Base-by-base conservation (phyloP, 1,140 invertebrate species). In the Diploscapter pachys region DNA sequence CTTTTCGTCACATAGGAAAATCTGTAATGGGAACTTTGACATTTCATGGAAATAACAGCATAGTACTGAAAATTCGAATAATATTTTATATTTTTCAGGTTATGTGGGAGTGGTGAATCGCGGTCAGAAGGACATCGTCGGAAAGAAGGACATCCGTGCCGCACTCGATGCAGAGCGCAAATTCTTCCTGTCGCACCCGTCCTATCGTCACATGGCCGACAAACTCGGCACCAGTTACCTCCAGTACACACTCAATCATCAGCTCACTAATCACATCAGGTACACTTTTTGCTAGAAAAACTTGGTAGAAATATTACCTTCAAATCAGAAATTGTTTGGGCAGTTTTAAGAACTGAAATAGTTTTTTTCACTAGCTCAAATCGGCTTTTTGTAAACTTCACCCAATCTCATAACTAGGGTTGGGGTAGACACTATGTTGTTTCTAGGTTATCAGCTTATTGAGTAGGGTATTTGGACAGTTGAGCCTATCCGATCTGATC, bases 21-120 rank as follows among this genome's bases (percentile, higher is more conserved):
- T 31, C 31, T 31, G 31, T 31, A 31, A 31, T 31, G 31, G 31
- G 31, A 31, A 31, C 31, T 31, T 31, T 31, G 31, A 31, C 1
- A 31, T 31, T 31, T 31, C 31, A 31, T 1, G 31, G 31, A 1
- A 1, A 31, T 31, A 31, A 1, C 31, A 31, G 0, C 31, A 31
- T 31, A 31, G 1, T 31, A 31, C 31, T 31, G 31, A 31, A 31
- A 31, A 31, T 1, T 31, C 31, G 31, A 31, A 31, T 31, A 31
- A 31, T 31, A 31, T 0, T 31, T 31, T 31, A 0, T 31, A 31
- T 31, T 31, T 31, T 31, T 31, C 31, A 31, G 94, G 95, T 5
- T 98, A 97, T 85, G 95, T 99, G 82, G 96, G 96, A 80, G 95
- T 99, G 5, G 95, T 99, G 4, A 99, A 99, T 88, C 90, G 97